Conservation (phyloP, 2,888 invertebrate species). For the Plutella xylostella region DNA sequence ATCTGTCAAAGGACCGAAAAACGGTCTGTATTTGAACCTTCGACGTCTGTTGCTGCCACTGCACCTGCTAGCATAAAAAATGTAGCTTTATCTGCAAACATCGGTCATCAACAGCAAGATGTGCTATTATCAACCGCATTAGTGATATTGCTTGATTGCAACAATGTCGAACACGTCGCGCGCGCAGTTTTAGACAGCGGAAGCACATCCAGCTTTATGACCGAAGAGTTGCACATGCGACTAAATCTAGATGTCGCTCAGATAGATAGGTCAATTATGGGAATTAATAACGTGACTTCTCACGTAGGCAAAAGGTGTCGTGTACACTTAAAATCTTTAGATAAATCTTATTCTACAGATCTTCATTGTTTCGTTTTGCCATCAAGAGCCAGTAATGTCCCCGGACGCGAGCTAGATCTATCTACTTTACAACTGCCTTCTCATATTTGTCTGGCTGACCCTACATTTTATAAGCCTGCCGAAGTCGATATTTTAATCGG, state of each 20-base stretch:
- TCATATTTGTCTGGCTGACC: slow-evolving; percentile 4
- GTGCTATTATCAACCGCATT: slow-evolving; percentile 1
- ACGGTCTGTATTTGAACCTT: too few species aligned
- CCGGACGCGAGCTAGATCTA: not conserved
- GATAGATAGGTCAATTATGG: too few species aligned
- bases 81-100: too few species aligned
- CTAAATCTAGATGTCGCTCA: too few species aligned
- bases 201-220: too few species aligned
- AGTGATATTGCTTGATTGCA: not conserved
- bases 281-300: too few species aligned
- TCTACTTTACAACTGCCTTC: not conserved
- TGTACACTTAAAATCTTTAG: too few species aligned
- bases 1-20: not conserved
- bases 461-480: not conserved
- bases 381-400: not conserved
- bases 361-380: not conserved
- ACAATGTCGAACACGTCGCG: not conserved
- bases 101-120: not conserved
- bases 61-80: not conserved
- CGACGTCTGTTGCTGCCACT: not conserved
- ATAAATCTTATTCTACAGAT: not conserved
- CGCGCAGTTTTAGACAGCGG: too few species aligned
- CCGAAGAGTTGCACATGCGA: too few species aligned
- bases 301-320: too few species aligned
- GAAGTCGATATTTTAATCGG: not conserved